Base-by-base conservation (phyloP, 2,113 vertebrate genomes). In the Brienomyrus brachyistius region DNA sequence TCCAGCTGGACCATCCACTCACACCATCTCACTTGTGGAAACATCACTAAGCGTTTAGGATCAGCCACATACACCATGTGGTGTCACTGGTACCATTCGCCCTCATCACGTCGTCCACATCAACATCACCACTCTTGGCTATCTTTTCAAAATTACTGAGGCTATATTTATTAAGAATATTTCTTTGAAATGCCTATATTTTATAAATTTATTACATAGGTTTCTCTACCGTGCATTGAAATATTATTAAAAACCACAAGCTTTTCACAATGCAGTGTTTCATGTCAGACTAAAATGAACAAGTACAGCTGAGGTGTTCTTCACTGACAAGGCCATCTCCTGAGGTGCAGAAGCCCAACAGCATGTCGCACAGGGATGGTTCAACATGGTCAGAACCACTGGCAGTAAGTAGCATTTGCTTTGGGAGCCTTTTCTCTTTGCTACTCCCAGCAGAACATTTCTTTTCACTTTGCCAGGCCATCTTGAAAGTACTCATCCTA, bases 101-200 rank as follows among this genome's bases (percentile, higher is more conserved):
- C 13, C 90, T 94, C 19, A 92, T 94, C 13, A 74, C 93, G 19
- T 84, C 92, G 52, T 93, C 93, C 31, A 85, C 10, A 93, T 94
- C 47, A 62, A 93, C 19, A 5, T 89, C 21, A 89, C 51, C 17
- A 1, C 21, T 56, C 52, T 21, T 56, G 52, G 52, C 52, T 5
- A 56, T 56, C 52, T 8, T 3, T 62, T 10, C 23, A 27, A 13
- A 62, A 62, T 62, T n/a, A 62, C 59, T n/a, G 23, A 62, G 23
- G n/a, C 59, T 62, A 3, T 62, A n/a, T 62, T n/a, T 62, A 56
- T 56, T 56, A 21, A 56, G 6, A 56, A 56, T 56, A 56, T 56
- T 56, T 62, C 15, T n/a, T 62, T 62, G 23, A 62, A 62, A 27
- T 62, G 59, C 59, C 9, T 62, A 9, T 27, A 3, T 62, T 62